Base-by-base conservation (phyloP, 2,113 vertebrate genomes). In the Mystacornis crossleyi region DNA sequence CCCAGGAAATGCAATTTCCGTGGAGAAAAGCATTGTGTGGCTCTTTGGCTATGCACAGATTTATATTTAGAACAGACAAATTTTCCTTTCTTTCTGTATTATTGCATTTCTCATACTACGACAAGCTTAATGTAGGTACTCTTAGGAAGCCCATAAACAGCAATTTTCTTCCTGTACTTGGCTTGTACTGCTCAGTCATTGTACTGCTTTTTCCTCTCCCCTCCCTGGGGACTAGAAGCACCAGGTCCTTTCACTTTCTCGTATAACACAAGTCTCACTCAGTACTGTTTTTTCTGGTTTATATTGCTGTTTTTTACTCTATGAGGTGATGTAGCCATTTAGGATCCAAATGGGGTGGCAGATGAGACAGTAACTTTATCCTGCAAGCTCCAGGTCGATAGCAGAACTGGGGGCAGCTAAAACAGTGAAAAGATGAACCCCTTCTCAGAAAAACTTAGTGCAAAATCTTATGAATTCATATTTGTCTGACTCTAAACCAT, bases 191-290 rank as follows among this genome's bases (percentile, higher is more conserved):
- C 61, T 77, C 60, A 73, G 72, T 61, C 69, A 94, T 84, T 93
- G 80, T 81, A 54, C 34, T 89, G 61, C 61, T 78, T 86, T 72
- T 96, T 96, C 93, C 90, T 81, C 60, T 86, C 66, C 64, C 45
- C 48, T 81, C 88, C 48, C 86, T 12, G 14, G 23, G 42, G 90
- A 93, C 29, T 34, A 65, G 48, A 84, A 84, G n/a, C 43, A 78
- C 5, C 47, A 64, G 40, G 24, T 78, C 65, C 86, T 95, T 95
- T 94, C 88, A 96, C 93, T 95, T 97, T 97, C 90, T 65, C 53
- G 81, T 94, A 14, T 5, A 88, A 78, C 34, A 20, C 36, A 72
- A 72, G 31, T 51, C 48, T 66, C 2, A 1, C 18, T 84, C 36
- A 38, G 26, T 67, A 86, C 28, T 78, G 58, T 71, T 91, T 84